Base-by-base conservation (phyloP, 2,888 invertebrate species). In the Pollenia angustigena region DNA sequence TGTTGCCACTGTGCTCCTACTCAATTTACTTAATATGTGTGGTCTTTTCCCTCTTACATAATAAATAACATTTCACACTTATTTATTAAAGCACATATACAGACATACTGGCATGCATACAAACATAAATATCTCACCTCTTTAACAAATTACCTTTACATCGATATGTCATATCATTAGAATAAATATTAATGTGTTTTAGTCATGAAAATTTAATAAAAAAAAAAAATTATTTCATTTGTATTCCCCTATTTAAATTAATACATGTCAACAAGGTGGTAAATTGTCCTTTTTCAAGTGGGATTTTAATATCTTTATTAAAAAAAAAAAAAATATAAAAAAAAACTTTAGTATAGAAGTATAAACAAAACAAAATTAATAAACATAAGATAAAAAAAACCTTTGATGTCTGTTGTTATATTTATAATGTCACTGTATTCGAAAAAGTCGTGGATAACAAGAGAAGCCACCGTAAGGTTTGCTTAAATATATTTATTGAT, bases 221-320 rank as follows among this genome's bases (percentile, higher is more conserved):
- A 68, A 78, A 68, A 78, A 40, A 12, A 69, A 71, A 42, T 69
- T 50, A 23, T 54, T 52, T 69, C 32, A 6, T 50, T 50, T 75
- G 69, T 46, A 9, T 69, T 48, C 14, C 32, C 18, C 40, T 54
- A 56, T 64, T 52, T 64, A 52, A 80, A 64, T 75, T 69, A 68
- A 4, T 79, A 32, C 32, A 8, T 79, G 85, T 81, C 82, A 86
- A 80, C 85, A 76, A 82, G 69, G 75, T 86, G 64, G 75, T 60
- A 76, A 80, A 83, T 64, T 68, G 44, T 11, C 66, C 6, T 32
- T 32, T 56, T 58, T 18, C 12, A 54, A 52, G 60, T 58, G 62
- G 50, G 72, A 60, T 64, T 75, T 81, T 56, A 23, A 54, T 76
- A n/a, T 44, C 44, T 16, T 42, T n/a, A 10, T 44, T 23, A 18